These are phyloP conservation scores for Oryctes rhinoceros DNA, from an alignment of 1,140 invertebrate genomes.

Conservation along the genomic window DNA sequence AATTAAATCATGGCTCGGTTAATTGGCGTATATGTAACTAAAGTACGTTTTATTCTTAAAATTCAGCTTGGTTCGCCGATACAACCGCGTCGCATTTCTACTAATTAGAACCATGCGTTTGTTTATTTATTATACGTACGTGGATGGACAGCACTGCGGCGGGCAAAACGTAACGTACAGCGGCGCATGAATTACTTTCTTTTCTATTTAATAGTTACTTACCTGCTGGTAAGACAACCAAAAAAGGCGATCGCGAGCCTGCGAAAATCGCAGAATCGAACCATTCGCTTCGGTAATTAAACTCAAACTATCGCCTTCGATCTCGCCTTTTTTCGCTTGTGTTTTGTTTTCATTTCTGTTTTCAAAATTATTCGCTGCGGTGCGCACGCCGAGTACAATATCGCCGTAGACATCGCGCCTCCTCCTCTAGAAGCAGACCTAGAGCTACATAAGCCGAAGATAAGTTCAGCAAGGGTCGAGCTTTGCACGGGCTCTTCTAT, in stretches of 20 bases:
- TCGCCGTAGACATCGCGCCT: neutral
- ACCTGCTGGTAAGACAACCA: neutral
- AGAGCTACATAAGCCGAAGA: too few relatives aligned
- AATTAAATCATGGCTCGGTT: too few relatives aligned
- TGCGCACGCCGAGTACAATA: neutral
- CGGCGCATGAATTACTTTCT: too few relatives aligned
- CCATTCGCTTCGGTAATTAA: neutral
- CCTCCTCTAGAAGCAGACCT: neutral
- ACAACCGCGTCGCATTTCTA: slow-evolving; percentile 1
- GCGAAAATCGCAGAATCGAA: slow-evolving; percentile 5
- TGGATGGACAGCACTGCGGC: neutral
- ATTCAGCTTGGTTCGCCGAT: neutral
- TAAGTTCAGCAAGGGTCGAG: too few relatives aligned
- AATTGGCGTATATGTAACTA: too few relatives aligned
- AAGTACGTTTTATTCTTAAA: too few relatives aligned
- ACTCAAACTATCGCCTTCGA: neutral
- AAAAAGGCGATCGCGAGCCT: neutral
- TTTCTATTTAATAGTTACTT: too few relatives aligned
- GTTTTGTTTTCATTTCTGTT: neutral
- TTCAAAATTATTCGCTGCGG: neutral
- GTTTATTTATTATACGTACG: slow-evolving; percentile 10
- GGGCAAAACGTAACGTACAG: too few relatives aligned
- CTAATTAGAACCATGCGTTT: neutral
- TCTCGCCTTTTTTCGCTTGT: neutral
- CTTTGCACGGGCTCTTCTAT: neutral